Evolutionary conservation across 2,888 invertebrate species (phyloP).

Genomic region (Diaperis boleti): DNA sequence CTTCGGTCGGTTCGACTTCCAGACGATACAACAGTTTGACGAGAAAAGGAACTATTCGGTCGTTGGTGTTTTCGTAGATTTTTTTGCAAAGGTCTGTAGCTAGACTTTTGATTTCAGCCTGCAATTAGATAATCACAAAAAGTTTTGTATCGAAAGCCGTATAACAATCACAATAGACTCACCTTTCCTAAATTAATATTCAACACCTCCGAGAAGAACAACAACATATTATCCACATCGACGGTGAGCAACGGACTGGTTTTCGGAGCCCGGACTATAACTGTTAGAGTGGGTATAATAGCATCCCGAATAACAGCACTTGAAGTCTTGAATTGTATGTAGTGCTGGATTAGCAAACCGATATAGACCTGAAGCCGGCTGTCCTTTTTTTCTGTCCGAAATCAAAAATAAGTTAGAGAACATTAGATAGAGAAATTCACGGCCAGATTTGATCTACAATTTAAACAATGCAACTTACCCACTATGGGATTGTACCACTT

Average conservation of each 20-base stretch:
- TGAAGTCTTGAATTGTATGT: not conserved
- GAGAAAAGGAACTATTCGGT: not conserved
- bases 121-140: conserved; percentile 10
- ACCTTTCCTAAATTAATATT: conserved; percentile 7
- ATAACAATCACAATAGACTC: no score
- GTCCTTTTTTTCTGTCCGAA: conserved; percentile 9
- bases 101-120: conserved; percentile 11
- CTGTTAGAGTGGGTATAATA: conserved; percentile 38
- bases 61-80: conserved; percentile 10
- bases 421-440: no score
- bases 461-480: conserved; percentile 39
- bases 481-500: conserved; percentile 53
- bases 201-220: conserved; percentile 32
- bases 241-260: conserved; percentile 41
- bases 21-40: conserved; percentile 12
- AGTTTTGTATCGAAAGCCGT: no score
- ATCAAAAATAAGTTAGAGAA: not conserved
- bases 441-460: not conserved
- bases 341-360: conserved; percentile 15
- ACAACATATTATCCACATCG: conserved; percentile 37
- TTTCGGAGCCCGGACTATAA: conserved; percentile 36
- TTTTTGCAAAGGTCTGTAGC: conserved; percentile 17
- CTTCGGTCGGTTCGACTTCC: conserved; percentile 3
- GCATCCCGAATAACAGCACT: conserved; percentile 34
- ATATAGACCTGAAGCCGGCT: conserved; percentile 4